Evolutionary conservation across 2,888 invertebrate genomes (phyloP).

Genomic region (Nomada flava): DNA sequence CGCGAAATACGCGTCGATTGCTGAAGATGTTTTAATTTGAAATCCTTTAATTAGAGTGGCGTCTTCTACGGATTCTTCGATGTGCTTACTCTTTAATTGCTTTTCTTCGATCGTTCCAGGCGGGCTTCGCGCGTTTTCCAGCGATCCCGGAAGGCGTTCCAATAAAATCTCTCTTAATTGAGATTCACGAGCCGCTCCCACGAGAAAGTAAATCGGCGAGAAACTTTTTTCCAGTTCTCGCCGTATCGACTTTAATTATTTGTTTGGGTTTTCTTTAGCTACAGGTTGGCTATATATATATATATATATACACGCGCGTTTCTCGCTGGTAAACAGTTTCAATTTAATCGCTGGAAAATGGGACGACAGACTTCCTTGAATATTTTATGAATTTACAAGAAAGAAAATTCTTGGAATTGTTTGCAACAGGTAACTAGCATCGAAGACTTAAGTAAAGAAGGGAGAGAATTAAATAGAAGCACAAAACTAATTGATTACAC

Average conservation of each 20-base stretch:
- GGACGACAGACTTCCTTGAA: no score
- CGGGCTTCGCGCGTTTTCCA: conserved; percentile 25
- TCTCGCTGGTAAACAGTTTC: background rate
- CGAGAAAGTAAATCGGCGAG: conserved; percentile 32
- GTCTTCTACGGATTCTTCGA: conserved; percentile 43
- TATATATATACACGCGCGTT: background rate
- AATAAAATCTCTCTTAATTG: conserved; percentile 63
- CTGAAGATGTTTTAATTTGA: conserved; percentile 66
- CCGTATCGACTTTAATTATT: conserved; percentile 36
- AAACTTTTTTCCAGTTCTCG: conserved; percentile 34
- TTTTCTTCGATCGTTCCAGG: conserved; percentile 60
- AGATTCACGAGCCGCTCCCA: conserved; percentile 44
- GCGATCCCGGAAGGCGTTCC: conserved; percentile 35
- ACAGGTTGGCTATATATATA: conserved; percentile 13
- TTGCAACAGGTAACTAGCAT: background rate
- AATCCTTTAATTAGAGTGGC: conserved; percentile 67
- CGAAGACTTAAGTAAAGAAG: background rate
- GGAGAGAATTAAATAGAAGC: background rate
- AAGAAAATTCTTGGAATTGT: background rate
- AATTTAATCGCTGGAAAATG: background rate
- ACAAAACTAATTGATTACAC: background rate
- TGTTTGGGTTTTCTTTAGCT: conserved; percentile 31
- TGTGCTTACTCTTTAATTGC: conserved; percentile 70
- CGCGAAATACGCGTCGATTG: conserved; percentile 26
- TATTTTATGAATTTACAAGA: background rate